phyloP scores from a whole-genome alignment of 2,888 invertebrate species.

The Acleris emargana region DNA sequence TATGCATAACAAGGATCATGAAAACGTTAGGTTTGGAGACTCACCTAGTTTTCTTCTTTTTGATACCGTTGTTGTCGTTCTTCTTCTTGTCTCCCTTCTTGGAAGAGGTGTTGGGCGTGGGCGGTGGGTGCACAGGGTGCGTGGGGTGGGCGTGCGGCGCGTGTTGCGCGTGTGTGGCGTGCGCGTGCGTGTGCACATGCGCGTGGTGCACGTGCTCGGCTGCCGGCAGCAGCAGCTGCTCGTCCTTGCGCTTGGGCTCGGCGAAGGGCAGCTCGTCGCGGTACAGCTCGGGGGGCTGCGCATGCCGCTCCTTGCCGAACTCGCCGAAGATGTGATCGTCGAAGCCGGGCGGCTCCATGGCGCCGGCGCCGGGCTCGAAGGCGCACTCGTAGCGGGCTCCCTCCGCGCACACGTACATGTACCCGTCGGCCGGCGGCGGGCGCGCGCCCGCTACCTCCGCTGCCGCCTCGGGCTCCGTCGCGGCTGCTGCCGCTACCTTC shows the following conservation, averaged over 20 bases:
- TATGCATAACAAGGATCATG: not conserved
- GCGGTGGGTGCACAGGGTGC: constrained; percentile 52
- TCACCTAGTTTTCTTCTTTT: constrained; percentile 96
- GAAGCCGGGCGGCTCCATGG: constrained; percentile 87
- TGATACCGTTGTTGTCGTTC: constrained; percentile 92
- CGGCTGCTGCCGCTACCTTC: constrained; percentile 55
- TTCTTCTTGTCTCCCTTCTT: constrained; percentile 92
- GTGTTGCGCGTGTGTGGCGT: constrained; percentile 43
- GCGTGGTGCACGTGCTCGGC: constrained; percentile 56
- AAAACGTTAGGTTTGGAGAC: constrained; percentile 15
- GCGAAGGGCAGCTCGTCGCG: constrained; percentile 72
- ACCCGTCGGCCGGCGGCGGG: constrained; percentile 74
- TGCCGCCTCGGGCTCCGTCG: constrained; percentile 76
- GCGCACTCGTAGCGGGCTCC: constrained; percentile 73
- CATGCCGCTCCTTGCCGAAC: constrained; percentile 84
- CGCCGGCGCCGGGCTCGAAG: constrained; percentile 63
- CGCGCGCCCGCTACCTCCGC: constrained; percentile 79
- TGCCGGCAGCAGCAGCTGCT: constrained; percentile 68
- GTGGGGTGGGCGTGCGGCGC: constrained; percentile 54
- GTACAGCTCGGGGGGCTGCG: constrained; percentile 80
- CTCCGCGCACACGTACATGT: constrained; percentile 80
- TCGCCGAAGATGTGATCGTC: constrained; percentile 93
- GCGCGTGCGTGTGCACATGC: constrained; percentile 51
- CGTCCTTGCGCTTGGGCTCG: constrained; percentile 73
- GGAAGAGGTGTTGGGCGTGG: constrained; percentile 75